A percentile compares a stretch with the other conserved stretches of the same genome.
These are phyloP conservation scores for Cephalopachus bancanus DNA, from an alignment of 2,797 vertebrate species.

Conservation along the genomic window DNA sequence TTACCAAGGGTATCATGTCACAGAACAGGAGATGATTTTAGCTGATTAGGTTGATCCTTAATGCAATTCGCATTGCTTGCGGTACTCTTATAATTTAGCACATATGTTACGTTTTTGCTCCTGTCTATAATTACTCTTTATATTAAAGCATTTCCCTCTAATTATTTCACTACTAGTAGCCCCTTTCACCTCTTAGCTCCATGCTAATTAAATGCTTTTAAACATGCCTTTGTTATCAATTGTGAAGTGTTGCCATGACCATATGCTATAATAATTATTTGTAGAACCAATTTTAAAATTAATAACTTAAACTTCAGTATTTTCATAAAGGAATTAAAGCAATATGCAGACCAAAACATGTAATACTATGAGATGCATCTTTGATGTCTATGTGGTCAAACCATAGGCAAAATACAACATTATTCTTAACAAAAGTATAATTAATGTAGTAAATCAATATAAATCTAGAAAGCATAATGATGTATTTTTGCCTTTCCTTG, in stretches of 20 bases:
- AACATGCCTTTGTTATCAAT: constrained; percentile 77
- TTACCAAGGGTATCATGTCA: background rate
- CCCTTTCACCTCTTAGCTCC: constrained; percentile 75
- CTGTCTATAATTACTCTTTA: constrained; percentile 79
- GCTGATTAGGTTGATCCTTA: constrained; percentile 64
- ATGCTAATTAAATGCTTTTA: constrained; percentile 81
- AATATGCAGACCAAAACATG: background rate
- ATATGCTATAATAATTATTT: constrained; percentile 78
- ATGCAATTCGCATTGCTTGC: constrained; percentile 49
- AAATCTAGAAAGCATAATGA: constrained; percentile 30
- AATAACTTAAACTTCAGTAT: constrained; percentile 58
- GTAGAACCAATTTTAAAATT: constrained; percentile 66
- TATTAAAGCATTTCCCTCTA: constrained; percentile 76
- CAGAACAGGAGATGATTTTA: constrained; percentile 28
- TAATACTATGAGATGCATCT: background rate
- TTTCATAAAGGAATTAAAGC: constrained; percentile 10
- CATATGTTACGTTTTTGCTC: constrained; percentile 75
- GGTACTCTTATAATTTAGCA: constrained; percentile 72
- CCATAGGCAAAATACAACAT: background rate
- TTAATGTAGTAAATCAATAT: background rate
- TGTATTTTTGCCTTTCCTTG: constrained; percentile 19
- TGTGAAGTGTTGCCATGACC: constrained; percentile 71
- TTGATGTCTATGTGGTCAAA: constrained; percentile 37
- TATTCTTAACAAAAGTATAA: constrained; percentile 47
- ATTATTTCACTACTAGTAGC: constrained; percentile 77